phyloP scores from a whole-genome alignment of 2,113 vertebrate species.

The Petroica traversi region DNA sequence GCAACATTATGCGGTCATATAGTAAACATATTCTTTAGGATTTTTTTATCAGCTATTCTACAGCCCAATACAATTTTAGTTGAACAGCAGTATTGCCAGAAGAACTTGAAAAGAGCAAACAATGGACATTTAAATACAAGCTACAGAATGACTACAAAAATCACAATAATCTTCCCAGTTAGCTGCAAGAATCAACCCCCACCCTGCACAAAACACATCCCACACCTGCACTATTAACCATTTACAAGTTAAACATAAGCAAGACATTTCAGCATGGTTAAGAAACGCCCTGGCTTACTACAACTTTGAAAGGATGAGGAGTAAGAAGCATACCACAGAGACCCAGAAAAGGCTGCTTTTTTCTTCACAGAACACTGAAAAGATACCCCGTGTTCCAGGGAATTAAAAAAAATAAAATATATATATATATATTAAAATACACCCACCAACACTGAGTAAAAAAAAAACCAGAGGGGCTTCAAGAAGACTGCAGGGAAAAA shows the following conservation, averaged over 20 bases:
- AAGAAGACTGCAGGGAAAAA: conserved; percentile 71
- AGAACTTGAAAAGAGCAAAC: conserved; percentile 69
- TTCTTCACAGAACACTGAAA: conserved; percentile 73
- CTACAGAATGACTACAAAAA: conserved; percentile 28
- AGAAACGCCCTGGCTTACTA: conserved; percentile 62
- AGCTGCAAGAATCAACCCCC: conserved; percentile 53
- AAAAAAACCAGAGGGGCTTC: conserved; percentile 68
- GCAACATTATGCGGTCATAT: conserved; percentile 36
- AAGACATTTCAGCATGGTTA: conserved; percentile 58
- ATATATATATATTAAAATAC: conserved; percentile 39
- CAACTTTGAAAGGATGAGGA: conserved; percentile 63
- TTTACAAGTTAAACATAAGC: conserved; percentile 59
- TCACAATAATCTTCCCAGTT: conserved; percentile 41
- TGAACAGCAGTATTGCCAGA: conserved; percentile 40
- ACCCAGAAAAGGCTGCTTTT: conserved; percentile 68
- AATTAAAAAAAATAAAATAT: conserved; percentile 54
- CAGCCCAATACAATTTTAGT: background rate
- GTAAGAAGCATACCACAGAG: conserved; percentile 67
- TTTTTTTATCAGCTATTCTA: conserved; percentile 6
- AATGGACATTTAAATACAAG: conserved; percentile 65
- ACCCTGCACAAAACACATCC: conserved; percentile 53
- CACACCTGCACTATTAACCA: conserved; percentile 52
- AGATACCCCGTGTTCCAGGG: conserved; percentile 70
- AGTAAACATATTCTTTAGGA: conserved; percentile 36
- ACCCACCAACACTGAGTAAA: conserved; percentile 75